Conservation (phyloP, 2,113 vertebrate species). For the Scomber scombrus region DNA sequence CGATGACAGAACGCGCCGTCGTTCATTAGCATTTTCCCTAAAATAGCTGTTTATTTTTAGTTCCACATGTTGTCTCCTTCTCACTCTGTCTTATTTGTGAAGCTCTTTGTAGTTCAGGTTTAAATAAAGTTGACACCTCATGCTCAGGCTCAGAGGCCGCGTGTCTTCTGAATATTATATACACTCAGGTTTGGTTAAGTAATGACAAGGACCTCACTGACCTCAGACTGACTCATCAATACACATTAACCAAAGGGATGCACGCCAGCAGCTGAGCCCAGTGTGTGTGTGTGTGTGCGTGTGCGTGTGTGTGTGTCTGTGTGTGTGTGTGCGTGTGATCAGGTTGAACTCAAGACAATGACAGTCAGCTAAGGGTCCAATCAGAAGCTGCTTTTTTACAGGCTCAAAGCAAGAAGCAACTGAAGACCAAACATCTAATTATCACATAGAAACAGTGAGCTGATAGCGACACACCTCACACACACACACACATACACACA, state of each 20-base stretch:
- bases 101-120: neutral
- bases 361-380: conserved; percentile 5
- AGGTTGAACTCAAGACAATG: neutral
- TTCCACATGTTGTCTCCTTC: neutral
- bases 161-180: conserved; percentile 6
- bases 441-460: conserved; percentile 12
- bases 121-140: conserved; percentile 35
- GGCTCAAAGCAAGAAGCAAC: conserved; percentile 8
- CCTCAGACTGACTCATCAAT: conserved; percentile 58
- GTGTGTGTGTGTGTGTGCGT: neutral
- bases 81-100: neutral
- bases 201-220: conserved; percentile 39
- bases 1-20: conserved; percentile 24
- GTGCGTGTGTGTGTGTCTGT: conserved; percentile 5
- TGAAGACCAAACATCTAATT: conserved; percentile 32
- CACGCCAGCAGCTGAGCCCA: conserved; percentile 21
- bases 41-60: conserved; percentile 66
- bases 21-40: conserved; percentile 47
- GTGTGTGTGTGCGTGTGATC: conserved; percentile 15
- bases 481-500: no score
- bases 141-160: neutral
- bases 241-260: conserved; percentile 50
- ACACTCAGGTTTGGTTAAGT: conserved; percentile 33
- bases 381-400: neutral
- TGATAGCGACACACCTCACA: conserved; percentile 3